A percentile compares a stretch with the other conserved stretches of the same genome.
Evolutionary conservation across 2,888 invertebrate species (phyloP).

Genomic region (Ornithoptera alexandrae): DNA sequence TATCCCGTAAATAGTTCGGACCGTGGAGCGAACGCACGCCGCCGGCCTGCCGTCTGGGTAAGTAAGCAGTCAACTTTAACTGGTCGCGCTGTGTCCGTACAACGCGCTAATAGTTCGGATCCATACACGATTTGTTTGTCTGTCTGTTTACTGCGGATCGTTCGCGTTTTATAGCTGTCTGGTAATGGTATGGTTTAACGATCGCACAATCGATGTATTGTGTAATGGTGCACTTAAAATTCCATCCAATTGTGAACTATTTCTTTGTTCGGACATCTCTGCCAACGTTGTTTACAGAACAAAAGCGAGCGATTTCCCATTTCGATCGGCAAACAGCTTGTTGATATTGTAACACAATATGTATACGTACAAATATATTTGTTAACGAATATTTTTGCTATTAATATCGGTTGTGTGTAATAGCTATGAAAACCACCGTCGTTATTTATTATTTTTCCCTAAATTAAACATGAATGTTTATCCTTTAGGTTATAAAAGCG

Average conservation of each 20-base stretch:
- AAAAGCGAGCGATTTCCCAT: conserved; percentile 1
- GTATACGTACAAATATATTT: not conserved
- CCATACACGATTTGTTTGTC: conserved; percentile 55
- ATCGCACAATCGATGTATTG: conserved; percentile 32
- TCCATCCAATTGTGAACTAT: conserved; percentile 46
- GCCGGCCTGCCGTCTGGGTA: conserved; percentile 42
- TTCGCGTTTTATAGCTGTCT: conserved; percentile 49
- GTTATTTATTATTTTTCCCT: conserved; percentile 5
- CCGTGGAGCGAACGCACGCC: not conserved
- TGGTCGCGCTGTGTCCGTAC: conserved; percentile 69
- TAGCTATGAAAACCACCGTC: not conserved
- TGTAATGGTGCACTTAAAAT: conserved; percentile 46
- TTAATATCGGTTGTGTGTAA: not conserved
- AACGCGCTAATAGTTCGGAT: conserved; percentile 54
- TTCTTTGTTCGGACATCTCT: conserved; percentile 54
- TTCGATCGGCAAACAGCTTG: not conserved
- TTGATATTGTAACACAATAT: not conserved
- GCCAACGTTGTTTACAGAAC: conserved; percentile 38
- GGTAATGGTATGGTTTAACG: conserved; percentile 48
- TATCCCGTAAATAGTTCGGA: not conserved
- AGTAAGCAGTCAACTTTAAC: conserved; percentile 56
- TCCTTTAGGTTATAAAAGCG: conserved; percentile 20
- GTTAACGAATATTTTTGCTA: not conserved
- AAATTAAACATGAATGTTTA: conserved; percentile 19
- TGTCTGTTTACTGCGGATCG: conserved; percentile 52